phyloP scores from a whole-genome alignment of 1,140 invertebrate genomes.

The Aphidius gifuensis region DNA sequence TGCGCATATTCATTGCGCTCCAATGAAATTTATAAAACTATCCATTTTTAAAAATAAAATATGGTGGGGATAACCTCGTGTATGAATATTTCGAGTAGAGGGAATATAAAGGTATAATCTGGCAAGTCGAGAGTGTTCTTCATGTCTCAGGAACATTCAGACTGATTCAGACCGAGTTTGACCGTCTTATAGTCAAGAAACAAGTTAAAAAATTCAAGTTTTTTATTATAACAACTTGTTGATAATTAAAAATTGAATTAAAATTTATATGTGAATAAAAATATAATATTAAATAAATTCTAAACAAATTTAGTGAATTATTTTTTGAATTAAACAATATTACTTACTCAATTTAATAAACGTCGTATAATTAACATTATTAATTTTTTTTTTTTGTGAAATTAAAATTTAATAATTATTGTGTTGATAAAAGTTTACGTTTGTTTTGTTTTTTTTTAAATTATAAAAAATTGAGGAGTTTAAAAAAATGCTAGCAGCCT shows the following conservation, averaged over 20 bases:
- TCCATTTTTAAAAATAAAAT: conserved; percentile 32
- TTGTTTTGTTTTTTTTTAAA: too few species aligned
- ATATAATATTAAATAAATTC: too few species aligned
- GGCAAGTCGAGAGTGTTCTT: neutral
- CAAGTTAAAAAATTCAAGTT: too few species aligned
- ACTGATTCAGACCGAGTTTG: conserved; percentile 25
- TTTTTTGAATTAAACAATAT: neutral
- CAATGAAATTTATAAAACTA: conserved; percentile 42
- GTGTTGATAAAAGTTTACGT: too few species aligned
- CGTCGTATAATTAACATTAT: too few species aligned
- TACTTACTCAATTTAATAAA: too few species aligned
- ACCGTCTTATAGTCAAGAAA: conserved; percentile 21
- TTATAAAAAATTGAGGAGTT: conserved; percentile 13
- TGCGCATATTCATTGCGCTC: conserved; percentile 47
- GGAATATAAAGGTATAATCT: neutral
- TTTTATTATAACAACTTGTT: too few species aligned
- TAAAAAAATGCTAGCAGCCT: conserved; percentile 45
- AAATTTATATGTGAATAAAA: too few species aligned
- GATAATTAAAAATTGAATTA: too few species aligned
- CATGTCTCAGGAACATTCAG: conserved; percentile 16
- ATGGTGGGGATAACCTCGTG: conserved; percentile 41
- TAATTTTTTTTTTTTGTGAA: too few species aligned
- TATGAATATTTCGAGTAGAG: conserved; percentile 19
- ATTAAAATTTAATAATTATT: neutral
- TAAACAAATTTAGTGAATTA: neutral